Percentiles rank a stretch among this genome's conserved stretches.
These are phyloP conservation scores for Melieria picta DNA, from an alignment of 2,888 invertebrate genomes.

Conservation along the genomic window DNA sequence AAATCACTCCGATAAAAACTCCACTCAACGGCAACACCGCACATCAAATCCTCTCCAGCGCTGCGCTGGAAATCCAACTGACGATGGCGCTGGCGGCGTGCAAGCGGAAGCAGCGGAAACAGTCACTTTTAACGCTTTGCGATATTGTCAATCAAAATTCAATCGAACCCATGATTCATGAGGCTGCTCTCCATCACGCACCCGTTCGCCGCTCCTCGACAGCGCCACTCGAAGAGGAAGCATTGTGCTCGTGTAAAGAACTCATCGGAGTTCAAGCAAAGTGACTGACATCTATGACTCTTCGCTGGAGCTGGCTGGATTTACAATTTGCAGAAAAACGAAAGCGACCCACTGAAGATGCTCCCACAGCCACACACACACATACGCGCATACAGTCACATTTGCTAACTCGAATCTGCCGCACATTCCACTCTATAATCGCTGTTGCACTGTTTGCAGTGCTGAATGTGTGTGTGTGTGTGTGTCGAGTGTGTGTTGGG, in stretches of 20 bases:
- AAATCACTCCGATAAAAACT: slow-evolving; percentile 53
- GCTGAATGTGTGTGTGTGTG: background rate
- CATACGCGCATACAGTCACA: too few relatives aligned
- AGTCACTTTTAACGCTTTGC: slow-evolving; percentile 62
- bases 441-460: too few relatives aligned
- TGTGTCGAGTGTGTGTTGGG: slow-evolving; percentile 12
- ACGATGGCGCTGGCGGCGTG: background rate
- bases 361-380: too few relatives aligned
- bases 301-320: slow-evolving; percentile 22
- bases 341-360: too few relatives aligned
- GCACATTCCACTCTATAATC: too few relatives aligned
- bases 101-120: slow-evolving; percentile 51
- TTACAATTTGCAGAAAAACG: slow-evolving; percentile 13
- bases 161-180: slow-evolving; percentile 60
- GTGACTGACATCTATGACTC: slow-evolving; percentile 32
- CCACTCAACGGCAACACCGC: slow-evolving; percentile 14
- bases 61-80: background rate
- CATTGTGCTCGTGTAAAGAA: background rate
- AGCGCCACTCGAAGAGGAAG: background rate
- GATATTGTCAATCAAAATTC: slow-evolving; percentile 65
- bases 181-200: slow-evolving; percentile 5
- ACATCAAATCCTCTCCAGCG: background rate
- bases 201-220: background rate
- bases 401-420: too few relatives aligned
- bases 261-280: slow-evolving; percentile 32